Conservation (phyloP, 2,113 vertebrate genomes). For the Callipepla californica region DNA sequence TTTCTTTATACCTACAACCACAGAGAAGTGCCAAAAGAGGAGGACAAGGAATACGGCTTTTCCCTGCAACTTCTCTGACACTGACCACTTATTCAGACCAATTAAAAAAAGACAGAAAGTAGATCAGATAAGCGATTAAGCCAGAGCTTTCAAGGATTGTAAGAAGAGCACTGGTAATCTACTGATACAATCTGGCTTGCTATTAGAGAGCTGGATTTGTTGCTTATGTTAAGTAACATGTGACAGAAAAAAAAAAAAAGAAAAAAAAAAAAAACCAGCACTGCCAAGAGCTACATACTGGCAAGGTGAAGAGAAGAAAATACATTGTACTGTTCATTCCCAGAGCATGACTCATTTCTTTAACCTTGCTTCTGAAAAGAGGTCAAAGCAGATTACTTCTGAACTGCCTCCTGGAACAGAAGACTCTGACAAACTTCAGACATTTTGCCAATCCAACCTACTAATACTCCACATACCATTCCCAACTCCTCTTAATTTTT, state of each 20-base stretch:
- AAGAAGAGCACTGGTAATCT: slow-evolving; percentile 6
- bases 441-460: neutral
- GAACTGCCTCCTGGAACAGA: neutral
- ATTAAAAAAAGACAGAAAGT: neutral
- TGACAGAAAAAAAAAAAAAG: neutral
- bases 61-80: neutral
- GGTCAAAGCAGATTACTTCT: neutral
- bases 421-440: neutral
- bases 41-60: neutral
- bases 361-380: neutral
- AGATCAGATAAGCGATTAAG: neutral
- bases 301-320: neutral
- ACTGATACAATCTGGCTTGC: slow-evolving; percentile 17
- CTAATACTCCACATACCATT: neutral
- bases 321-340: neutral
- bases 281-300: neutral
- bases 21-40: neutral
- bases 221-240: neutral
- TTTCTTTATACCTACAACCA: neutral
- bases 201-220: slow-evolving; percentile 3
- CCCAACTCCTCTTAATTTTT: neutral
- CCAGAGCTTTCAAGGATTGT: neutral
- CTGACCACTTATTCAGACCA: neutral
- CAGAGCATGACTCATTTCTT: neutral
- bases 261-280: neutral